Conservation (phyloP, 1,140 invertebrate species). For the Hyles euphorbiae region DNA sequence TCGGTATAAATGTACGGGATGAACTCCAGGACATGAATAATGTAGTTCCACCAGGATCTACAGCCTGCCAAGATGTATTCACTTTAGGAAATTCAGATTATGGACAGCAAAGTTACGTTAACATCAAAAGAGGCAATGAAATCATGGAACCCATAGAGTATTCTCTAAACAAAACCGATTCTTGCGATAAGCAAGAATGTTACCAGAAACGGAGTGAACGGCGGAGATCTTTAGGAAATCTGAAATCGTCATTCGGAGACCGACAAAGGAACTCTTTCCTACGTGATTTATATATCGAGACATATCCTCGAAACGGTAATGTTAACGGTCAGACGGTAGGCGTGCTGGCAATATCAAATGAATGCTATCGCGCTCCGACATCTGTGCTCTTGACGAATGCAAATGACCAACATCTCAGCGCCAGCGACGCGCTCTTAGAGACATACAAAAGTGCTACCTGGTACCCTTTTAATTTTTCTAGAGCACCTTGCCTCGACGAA, state of each 20-base stretch:
- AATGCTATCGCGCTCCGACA: conserved; percentile 43
- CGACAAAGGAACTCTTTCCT: conserved; percentile 50
- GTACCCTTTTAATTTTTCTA: conserved; percentile 5
- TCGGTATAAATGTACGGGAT: conserved; percentile 1
- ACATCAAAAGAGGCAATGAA: conserved; percentile 28
- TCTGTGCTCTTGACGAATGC: conserved; percentile 50
- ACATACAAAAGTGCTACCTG: conserved; percentile 16
- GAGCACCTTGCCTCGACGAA: conserved; percentile 7
- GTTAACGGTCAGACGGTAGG: conserved; percentile 45
- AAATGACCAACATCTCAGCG: conserved; percentile 40
- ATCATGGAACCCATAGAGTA: conserved; percentile 21
- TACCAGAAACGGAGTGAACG: conserved; percentile 30
- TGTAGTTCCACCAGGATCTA: too few relatives aligned
- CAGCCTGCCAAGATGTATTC: conserved; percentile 12
- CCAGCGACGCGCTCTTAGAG: conserved; percentile 25
- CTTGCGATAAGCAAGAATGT: conserved; percentile 23
- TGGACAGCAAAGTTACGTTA: conserved; percentile 21
- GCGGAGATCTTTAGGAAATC: conserved; percentile 33
- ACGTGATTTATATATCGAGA: conserved; percentile 59
- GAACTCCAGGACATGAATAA: too few relatives aligned
- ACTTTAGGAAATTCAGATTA: conserved; percentile 12
- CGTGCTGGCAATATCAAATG: conserved; percentile 57
- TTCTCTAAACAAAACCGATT: conserved; percentile 24
- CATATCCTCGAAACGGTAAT: conserved; percentile 52
- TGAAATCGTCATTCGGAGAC: conserved; percentile 33